These are phyloP conservation scores for Bettongia penicillata DNA, from an alignment of 2,113 vertebrate species.

Conservation along the genomic window DNA sequence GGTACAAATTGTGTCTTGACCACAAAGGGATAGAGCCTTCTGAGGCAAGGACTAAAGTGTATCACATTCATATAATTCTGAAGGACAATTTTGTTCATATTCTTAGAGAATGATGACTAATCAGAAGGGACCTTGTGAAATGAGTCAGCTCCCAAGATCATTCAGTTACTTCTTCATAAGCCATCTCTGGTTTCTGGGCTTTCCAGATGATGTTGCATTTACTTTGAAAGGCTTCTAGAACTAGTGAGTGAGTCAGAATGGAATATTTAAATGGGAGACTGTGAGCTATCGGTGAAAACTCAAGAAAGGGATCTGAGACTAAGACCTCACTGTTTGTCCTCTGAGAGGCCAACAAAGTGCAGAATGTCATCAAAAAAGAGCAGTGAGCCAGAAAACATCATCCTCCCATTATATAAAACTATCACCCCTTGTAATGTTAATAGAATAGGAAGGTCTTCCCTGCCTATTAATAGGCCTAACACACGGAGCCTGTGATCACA, in stretches of 20 bases:
- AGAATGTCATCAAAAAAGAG: neutral
- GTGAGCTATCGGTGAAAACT: neutral
- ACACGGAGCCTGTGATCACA: no score
- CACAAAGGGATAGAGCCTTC: neutral
- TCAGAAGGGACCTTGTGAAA: neutral
- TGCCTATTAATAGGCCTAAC: no score
- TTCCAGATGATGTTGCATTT: neutral
- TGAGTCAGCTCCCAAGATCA: neutral
- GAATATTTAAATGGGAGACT: neutral
- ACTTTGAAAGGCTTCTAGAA: neutral
- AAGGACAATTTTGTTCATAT: neutral
- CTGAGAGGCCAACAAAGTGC: neutral
- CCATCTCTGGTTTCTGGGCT: neutral
- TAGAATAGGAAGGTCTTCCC: no score
- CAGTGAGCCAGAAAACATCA: neutral
- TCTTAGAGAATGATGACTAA: neutral
- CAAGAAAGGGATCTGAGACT: neutral
- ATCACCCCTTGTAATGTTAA: no score
- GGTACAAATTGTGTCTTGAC: no score
- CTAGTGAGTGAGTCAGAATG: neutral
- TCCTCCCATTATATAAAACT: neutral
- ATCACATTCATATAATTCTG: accelerated
- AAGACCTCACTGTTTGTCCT: neutral
- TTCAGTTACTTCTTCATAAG: neutral
- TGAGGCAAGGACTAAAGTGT: neutral